Evolutionary conservation across 2,797 vertebrate genomes (phyloP).

Genomic region (Lycodopsis pacificus): DNA sequence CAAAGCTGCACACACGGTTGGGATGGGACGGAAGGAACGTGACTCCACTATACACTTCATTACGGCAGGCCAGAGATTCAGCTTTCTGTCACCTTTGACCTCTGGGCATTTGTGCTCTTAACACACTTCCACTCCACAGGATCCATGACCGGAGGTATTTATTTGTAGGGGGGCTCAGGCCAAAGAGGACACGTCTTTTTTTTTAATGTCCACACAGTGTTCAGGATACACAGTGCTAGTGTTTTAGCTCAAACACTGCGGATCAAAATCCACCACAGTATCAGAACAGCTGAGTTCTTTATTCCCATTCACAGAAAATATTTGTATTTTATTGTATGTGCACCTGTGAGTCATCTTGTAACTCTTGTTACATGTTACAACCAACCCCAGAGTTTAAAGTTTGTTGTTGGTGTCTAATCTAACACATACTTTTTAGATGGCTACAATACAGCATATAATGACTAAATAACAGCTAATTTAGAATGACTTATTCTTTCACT

Average conservation of each 20-base stretch:
- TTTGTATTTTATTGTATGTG: not conserved
- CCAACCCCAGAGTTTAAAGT: not conserved
- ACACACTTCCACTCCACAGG: constrained; percentile 46
- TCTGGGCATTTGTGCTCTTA: constrained; percentile 48
- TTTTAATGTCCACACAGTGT: not conserved
- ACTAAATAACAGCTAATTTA: not conserved
- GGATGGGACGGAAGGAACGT: constrained; percentile 13
- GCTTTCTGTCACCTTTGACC: constrained; percentile 67
- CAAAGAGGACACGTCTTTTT: not conserved
- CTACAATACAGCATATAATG: not conserved
- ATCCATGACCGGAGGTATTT: constrained; percentile 33
- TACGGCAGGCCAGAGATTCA: constrained; percentile 39
- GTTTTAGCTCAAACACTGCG: not conserved
- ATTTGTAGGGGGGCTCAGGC: not conserved
- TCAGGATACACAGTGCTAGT: not conserved
- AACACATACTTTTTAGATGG: too few species aligned
- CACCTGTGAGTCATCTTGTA: not conserved
- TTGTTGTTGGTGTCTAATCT: not conserved
- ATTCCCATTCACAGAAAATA: not conserved
- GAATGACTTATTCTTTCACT: not conserved
- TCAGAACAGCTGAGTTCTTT: not conserved
- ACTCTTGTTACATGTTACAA: not conserved
- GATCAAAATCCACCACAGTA: not conserved
- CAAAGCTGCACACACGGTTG: constrained; percentile 71
- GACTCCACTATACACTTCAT: constrained; percentile 50